Evolutionary conservation across 2,797 vertebrate genomes (phyloP).

Genomic region (Premnoplex brunnescens): DNA sequence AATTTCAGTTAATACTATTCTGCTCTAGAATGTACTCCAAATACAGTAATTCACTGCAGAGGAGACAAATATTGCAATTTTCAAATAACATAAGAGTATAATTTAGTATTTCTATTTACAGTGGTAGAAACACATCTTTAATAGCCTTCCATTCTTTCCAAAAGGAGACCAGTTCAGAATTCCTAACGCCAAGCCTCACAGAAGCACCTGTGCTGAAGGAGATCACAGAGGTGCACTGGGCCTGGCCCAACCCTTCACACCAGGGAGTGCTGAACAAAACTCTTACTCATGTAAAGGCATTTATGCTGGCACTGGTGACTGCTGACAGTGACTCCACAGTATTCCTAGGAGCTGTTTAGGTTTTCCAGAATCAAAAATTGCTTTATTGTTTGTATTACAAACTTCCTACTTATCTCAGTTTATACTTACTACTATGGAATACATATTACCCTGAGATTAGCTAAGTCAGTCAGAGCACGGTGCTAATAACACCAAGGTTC

Average conservation of each 20-base stretch:
- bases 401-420: background rate
- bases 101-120: background rate
- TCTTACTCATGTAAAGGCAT: background rate
- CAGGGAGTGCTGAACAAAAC: background rate
- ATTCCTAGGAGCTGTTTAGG: background rate
- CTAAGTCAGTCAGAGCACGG: background rate
- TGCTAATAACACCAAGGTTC: background rate
- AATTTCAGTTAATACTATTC: background rate
- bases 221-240: background rate
- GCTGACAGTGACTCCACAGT: background rate
- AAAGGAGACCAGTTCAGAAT: background rate
- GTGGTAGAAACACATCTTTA: background rate
- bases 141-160: background rate
- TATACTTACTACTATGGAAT: background rate
- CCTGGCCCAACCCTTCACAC: background rate
- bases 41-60: slow-evolving; percentile 25
- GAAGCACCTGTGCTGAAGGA: background rate
- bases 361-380: background rate
- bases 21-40: background rate
- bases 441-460: background rate
- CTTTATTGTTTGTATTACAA: background rate
- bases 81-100: background rate
- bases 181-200: background rate
- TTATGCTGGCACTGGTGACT: accelerated
- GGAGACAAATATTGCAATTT: background rate